phyloP scores from a whole-genome alignment of 2,888 invertebrate genomes.

The Chalcis sispes region DNA sequence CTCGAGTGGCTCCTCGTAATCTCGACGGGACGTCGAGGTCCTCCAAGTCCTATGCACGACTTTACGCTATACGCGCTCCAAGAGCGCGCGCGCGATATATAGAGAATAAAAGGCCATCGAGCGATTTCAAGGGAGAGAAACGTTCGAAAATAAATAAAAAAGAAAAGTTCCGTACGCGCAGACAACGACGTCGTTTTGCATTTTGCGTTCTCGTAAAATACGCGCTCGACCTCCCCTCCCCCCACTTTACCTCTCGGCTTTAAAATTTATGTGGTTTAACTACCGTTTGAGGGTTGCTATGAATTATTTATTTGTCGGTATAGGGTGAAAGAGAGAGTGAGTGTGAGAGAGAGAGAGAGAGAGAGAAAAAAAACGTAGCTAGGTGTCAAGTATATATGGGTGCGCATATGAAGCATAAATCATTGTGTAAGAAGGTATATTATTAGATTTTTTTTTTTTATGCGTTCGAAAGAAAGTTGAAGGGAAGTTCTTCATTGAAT shows the following conservation, averaged over 20 bases:
- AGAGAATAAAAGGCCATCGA: too few species aligned
- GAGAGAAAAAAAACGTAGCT: not conserved
- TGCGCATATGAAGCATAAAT: constrained; percentile 39
- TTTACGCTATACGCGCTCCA: not conserved
- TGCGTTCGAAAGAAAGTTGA: not conserved
- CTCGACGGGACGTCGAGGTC: constrained; percentile 14
- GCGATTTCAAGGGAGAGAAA: too few species aligned
- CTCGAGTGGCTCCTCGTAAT: constrained; percentile 22
- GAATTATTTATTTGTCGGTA: constrained; percentile 46
- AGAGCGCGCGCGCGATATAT: not conserved
- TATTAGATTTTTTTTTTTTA: constrained; percentile 34
- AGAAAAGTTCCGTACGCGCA: too few species aligned
- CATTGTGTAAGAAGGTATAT: constrained; percentile 19
- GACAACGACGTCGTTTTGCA: constrained; percentile 2
- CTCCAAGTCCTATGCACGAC: not conserved
- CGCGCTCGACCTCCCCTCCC: not conserved
- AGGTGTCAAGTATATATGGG: too few species aligned
- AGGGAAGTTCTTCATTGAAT: too few species aligned
- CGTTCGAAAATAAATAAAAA: too few species aligned
- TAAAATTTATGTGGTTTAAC: constrained; percentile 50
- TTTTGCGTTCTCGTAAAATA: constrained; percentile 46
- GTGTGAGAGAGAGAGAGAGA: constrained; percentile 1
- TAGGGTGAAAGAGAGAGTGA: not conserved
- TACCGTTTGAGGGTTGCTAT: constrained; percentile 43
- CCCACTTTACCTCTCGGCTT: constrained; percentile 1